These are phyloP conservation scores for Steinernema hermaphroditum DNA, from an alignment of 2,888 invertebrate genomes.

Conservation along the genomic window DNA sequence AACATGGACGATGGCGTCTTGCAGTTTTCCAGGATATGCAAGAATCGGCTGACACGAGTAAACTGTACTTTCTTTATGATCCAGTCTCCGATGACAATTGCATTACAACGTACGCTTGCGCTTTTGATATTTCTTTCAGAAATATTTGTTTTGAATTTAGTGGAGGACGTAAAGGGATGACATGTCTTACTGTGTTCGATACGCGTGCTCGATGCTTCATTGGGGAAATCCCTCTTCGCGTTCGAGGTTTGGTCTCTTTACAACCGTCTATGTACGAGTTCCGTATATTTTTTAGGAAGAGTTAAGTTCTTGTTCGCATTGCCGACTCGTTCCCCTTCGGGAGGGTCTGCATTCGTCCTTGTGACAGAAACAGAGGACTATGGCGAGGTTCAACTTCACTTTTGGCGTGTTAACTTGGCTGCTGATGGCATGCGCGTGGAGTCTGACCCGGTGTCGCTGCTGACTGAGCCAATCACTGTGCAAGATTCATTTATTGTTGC, in stretches of 20 bases:
- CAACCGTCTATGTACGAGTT: too few relatives aligned
- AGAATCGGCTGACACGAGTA: conserved; percentile 55
- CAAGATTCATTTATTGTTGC: conserved; percentile 60
- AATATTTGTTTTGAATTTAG: conserved; percentile 46
- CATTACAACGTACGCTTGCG: conserved; percentile 48
- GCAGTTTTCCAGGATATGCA: conserved; percentile 64
- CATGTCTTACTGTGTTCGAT: conserved; percentile 63
- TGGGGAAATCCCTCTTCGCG: conserved; percentile 54
- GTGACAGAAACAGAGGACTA: conserved; percentile 51
- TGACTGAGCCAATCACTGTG: conserved; percentile 50
- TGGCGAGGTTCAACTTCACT: conserved; percentile 49
- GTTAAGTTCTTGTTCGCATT: conserved; percentile 62
- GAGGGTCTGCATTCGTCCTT: conserved; percentile 57
- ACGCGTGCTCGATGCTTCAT: conserved; percentile 58
- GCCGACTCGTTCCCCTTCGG: conserved; percentile 53
- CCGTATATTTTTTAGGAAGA: conserved; percentile 58
- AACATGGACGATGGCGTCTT: conserved; percentile 55
- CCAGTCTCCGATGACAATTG: conserved; percentile 61
- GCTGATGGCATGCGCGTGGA: conserved; percentile 56
- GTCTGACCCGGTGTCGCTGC: conserved; percentile 52
- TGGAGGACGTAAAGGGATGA: conserved; percentile 59
- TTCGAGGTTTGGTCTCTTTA: conserved; percentile 42
- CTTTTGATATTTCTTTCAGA: background rate
- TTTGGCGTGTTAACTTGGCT: conserved; percentile 57
- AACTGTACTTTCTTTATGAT: conserved; percentile 65